phyloP scores from a whole-genome alignment of 2,797 vertebrate genomes.

The Poliocrania exsul region DNA sequence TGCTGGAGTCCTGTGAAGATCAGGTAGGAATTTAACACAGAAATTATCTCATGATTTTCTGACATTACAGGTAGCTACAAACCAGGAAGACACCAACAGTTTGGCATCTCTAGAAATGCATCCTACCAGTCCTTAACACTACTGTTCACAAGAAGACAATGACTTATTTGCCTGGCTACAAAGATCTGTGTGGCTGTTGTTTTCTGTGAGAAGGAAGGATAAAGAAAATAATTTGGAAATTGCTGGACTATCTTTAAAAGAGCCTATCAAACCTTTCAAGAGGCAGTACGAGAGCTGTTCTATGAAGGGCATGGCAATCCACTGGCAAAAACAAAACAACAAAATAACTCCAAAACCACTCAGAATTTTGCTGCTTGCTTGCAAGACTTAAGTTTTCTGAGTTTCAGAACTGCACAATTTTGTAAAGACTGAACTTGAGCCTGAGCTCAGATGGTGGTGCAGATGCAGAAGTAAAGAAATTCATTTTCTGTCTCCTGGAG shows the following conservation, averaged over 20 bases:
- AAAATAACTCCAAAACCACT: not conserved
- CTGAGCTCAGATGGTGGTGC: not conserved
- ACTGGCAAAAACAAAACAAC: not conserved
- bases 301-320: no score
- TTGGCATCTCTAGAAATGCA: not conserved
- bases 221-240: not conserved
- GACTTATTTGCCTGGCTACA: not conserved
- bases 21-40: not conserved
- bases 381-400: not conserved
- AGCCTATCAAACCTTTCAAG: not conserved
- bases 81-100: not conserved
- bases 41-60: not conserved
- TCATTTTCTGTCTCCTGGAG: not conserved
- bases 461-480: not conserved
- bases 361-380: not conserved
- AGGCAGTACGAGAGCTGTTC: not conserved
- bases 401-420: fast-evolving
- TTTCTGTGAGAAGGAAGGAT: not conserved
- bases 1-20: not conserved
- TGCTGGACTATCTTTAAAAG: not conserved
- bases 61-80: not conserved
- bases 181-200: fast-evolving
- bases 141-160: not conserved
- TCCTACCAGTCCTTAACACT: not conserved
- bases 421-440: not conserved